These are phyloP conservation scores for Camelus bactrianus DNA, from an alignment of 2,113 vertebrate genomes.

Conservation along the genomic window DNA sequence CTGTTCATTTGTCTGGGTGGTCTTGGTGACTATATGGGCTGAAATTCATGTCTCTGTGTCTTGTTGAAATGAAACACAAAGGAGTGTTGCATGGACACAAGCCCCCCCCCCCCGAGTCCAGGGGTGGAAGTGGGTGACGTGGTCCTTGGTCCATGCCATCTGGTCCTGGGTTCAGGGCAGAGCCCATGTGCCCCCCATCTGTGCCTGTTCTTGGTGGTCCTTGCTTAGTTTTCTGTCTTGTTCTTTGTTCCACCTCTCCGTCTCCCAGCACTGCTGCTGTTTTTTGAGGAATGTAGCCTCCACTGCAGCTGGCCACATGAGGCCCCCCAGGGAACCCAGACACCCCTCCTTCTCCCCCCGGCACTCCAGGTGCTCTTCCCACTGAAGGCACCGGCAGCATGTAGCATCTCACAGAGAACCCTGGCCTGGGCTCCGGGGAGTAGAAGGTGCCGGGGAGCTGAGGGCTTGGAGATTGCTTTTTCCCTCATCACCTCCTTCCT, in stretches of 20 bases:
- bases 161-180: background rate
- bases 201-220: conserved; percentile 43
- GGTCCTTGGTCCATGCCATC: background rate
- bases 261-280: conserved; percentile 78
- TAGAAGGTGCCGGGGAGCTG: background rate
- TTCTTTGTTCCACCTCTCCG: conserved; percentile 58
- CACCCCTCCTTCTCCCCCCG: background rate
- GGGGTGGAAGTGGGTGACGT: background rate
- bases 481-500: background rate
- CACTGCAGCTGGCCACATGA: conserved; percentile 84
- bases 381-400: conserved; percentile 32
- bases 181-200: background rate
- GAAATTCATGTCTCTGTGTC: conserved; percentile 57
- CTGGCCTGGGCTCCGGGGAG: background rate
- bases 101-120: background rate
- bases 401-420: conserved; percentile 25
- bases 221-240: conserved; percentile 55
- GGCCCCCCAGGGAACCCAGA: background rate
- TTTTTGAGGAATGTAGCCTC: conserved; percentile 87
- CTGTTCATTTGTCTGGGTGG: conserved; percentile 50
- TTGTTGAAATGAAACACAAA: conserved; percentile 64
- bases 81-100: conserved; percentile 27
- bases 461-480: background rate
- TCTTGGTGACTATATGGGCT: conserved; percentile 54
- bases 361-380: background rate